Percentiles rank a stretch among this genome's conserved stretches.
Conservation (phyloP, 2,113 vertebrate genomes). For the Lophius piscatorius region DNA sequence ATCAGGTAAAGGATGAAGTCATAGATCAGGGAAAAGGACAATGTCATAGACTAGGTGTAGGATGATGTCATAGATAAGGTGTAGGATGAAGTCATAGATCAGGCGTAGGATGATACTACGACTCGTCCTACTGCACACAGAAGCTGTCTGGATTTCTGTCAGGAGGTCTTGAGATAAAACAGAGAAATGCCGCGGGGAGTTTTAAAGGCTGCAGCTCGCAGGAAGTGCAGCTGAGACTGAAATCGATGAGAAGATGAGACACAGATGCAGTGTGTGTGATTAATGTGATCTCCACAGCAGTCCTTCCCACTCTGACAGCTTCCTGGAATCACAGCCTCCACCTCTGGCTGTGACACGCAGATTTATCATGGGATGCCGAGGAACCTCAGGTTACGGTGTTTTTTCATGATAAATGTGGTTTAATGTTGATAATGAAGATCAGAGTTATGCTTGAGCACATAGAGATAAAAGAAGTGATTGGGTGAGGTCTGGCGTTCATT, state of each 20-base stretch:
- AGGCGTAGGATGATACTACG: not conserved
- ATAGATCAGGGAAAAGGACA: too few species aligned
- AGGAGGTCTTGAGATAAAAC: conserved; percentile 2
- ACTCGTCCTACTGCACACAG: not conserved
- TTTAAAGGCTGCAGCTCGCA: conserved; percentile 17
- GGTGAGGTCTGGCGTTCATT: not conserved
- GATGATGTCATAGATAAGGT: too few species aligned
- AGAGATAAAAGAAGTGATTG: not conserved
- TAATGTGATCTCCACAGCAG: conserved; percentile 30
- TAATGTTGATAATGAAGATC: not conserved
- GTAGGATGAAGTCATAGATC: not conserved
- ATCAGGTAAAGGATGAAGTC: too few species aligned
- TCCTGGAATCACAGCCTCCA: conserved; percentile 13
- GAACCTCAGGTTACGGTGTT: not conserved
- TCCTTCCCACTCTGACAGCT: conserved; percentile 42
- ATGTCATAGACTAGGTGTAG: too few species aligned
- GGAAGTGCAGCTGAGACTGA: conserved; percentile 29
- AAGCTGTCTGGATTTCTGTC: conserved; percentile 10
- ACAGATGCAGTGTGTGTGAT: not conserved
- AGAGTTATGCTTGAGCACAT: conserved; percentile 3
- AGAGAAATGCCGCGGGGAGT: conserved; percentile 1
- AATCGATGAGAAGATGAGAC: conserved; percentile 38
- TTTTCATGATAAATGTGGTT: not conserved
- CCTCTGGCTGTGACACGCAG: conserved; percentile 7
- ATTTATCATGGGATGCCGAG: conserved; percentile 15